A percentile compares a stretch with the other conserved stretches of the same genome.
phyloP scores from a whole-genome alignment of 2,888 invertebrate species.

The Melipona bicolor region DNA sequence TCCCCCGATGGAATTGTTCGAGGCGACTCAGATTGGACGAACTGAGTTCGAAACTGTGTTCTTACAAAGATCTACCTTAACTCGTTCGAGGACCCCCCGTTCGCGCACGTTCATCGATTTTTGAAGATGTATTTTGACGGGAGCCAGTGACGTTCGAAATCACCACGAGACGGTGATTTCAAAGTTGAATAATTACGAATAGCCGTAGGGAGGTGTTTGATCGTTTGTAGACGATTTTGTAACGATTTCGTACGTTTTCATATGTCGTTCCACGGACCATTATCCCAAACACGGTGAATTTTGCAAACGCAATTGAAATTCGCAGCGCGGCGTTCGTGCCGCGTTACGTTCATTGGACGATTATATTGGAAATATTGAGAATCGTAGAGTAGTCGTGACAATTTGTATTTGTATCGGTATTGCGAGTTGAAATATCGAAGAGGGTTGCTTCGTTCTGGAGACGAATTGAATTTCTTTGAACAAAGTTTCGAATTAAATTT shows the following conservation, averaged over 20 bases:
- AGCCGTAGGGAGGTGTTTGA: conserved; percentile 8
- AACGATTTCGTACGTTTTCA: conserved; percentile 54
- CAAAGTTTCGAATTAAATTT: not conserved
- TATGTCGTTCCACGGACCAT: conserved; percentile 32
- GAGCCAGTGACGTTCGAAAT: not conserved
- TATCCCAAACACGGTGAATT: not conserved
- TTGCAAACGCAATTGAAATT: not conserved
- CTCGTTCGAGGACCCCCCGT: conserved; percentile 1
- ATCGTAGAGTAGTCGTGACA: conserved; percentile 28
- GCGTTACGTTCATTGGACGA: not conserved
- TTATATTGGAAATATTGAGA: not conserved
- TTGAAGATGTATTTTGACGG: conserved; percentile 37
- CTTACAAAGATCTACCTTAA: conserved; percentile 20
- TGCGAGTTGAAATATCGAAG: not conserved
- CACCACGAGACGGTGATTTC: not conserved
- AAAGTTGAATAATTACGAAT: conserved; percentile 1
- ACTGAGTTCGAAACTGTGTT: conserved; percentile 28
- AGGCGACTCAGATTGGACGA: conserved; percentile 1
- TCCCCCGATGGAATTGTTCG: not conserved
- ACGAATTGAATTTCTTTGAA: not conserved
- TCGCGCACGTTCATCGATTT: conserved; percentile 29
- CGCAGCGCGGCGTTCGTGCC: not conserved
- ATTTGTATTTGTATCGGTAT: not conserved
- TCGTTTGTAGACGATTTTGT: conserved; percentile 48
- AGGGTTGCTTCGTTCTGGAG: not conserved